Evolutionary conservation across 2,797 vertebrate species (phyloP), one percentile per base, ranked within the genome.

Genomic region (Cacajao melanocephalus): DNA sequence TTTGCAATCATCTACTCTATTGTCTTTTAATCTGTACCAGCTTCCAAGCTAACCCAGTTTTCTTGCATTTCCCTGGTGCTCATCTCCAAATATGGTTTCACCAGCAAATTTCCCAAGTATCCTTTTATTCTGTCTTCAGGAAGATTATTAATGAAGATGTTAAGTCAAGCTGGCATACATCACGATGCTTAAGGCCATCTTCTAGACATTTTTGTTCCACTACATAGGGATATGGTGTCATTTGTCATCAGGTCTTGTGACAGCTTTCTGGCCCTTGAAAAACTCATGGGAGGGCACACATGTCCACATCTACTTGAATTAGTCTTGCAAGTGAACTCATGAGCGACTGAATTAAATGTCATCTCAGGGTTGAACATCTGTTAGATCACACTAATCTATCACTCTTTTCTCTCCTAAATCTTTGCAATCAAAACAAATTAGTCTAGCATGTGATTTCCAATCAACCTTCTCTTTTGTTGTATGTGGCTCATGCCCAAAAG

Each of bases 131-230:
- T 86, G 93, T 94, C 94, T 93, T 90, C 24, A 72, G 81, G 64
- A 84, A 97, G 55, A 94, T 96, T 80, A 81, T 85, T 98, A 96
- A 97, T 97, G 97, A 97, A 96, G 96, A 96, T n/a, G 30, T 91
- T 89, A 97, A 97, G 88, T 96, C 85, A 88, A 86, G 39, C 86
- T 96, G 96, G 73, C 97, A 96, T 93, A 87, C 80, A 79, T 73
- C 91, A 90, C 80, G 20, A 46, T 46, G 90, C 94, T 94, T 39
- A 30, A 55, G 67, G 90, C 76, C 95, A 90, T 41, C 72, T 50
- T 84, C 70, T 67, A 75, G 88, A 94, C 81, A n/a, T 86, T 96
- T 80, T 13, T 7, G n/a, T 76, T 82, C 64, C 61, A 90, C 55
- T 92, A 90, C 85, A 52, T 41, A 72, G 70, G 41, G 48, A 75